phyloP scores from a whole-genome alignment of 2,113 vertebrate species.

The Carassius gibelio region DNA sequence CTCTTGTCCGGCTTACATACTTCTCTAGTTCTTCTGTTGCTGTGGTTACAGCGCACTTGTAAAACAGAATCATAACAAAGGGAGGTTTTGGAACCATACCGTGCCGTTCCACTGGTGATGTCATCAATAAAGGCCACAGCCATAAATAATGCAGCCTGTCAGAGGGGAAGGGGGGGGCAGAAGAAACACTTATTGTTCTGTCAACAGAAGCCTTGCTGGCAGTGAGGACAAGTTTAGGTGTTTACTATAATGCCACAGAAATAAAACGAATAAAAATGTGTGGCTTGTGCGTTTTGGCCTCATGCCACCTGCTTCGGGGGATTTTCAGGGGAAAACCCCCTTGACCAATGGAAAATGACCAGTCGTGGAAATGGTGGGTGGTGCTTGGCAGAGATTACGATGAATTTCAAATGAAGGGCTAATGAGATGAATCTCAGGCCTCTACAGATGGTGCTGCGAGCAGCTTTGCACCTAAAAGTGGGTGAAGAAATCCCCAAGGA shows the following conservation, averaged over 20 bases:
- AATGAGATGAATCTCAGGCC: constrained; percentile 39
- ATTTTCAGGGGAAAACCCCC: background rate
- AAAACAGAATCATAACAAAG: constrained; percentile 32
- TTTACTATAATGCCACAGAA: background rate
- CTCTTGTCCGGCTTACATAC: background rate
- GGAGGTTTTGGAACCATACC: constrained; percentile 3
- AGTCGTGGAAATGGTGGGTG: background rate
- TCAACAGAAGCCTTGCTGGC: background rate
- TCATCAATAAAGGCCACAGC: constrained; percentile 22
- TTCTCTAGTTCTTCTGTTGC: constrained; percentile 9
- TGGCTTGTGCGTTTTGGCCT: background rate
- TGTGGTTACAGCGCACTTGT: constrained; percentile 1
- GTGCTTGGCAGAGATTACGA: constrained; percentile 4
- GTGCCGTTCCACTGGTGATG: constrained; percentile 8
- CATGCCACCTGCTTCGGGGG: background rate
- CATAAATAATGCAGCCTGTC: constrained; percentile 34
- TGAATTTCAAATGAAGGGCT: constrained; percentile 32
- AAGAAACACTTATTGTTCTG: constrained; percentile 12
- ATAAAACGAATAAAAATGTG: background rate
- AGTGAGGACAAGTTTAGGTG: background rate
- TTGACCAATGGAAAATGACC: constrained; percentile 4
- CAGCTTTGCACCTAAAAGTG: background rate
- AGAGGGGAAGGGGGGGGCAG: background rate
- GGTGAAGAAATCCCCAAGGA: constrained; percentile 8
- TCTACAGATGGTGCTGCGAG: constrained; percentile 38